phyloP scores from a whole-genome alignment of 2,113 vertebrate species.

The Rhinogobius similis region DNA sequence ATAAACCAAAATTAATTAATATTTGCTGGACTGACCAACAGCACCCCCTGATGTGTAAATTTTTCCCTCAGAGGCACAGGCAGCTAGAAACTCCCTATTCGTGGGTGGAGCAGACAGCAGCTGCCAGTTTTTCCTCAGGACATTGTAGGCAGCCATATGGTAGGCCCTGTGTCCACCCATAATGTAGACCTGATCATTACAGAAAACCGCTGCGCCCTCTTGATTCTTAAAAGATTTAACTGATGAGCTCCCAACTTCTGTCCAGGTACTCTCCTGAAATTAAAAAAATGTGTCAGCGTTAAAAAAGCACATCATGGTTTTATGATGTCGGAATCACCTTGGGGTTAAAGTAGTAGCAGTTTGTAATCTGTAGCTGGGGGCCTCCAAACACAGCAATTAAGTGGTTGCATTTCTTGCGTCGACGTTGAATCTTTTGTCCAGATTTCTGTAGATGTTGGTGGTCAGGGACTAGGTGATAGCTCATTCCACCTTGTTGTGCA shows the following conservation, averaged over 20 bases:
- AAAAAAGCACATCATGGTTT: neutral
- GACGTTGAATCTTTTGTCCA: constrained; percentile 88
- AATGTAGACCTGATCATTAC: constrained; percentile 98
- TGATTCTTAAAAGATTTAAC: constrained; percentile 84
- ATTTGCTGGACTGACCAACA: constrained; percentile 84
- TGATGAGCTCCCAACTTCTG: constrained; percentile 95
- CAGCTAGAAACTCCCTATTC: constrained; percentile 93
- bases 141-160: constrained; percentile 98
- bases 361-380: constrained; percentile 92
- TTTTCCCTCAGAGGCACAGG: constrained; percentile 92
- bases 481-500: constrained; percentile 61
- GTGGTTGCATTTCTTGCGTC: constrained; percentile 92
- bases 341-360: constrained; percentile 90
- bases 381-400: constrained; percentile 94
- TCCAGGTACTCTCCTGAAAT: constrained; percentile 91
- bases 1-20: neutral
- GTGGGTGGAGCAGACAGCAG: constrained; percentile 95
- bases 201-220: constrained; percentile 92
- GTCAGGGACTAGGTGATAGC: constrained; percentile 63
- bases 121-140: constrained; percentile 97
- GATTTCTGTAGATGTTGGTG: constrained; percentile 92
- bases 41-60: constrained; percentile 97
- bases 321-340: constrained; percentile 78
- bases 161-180: constrained; percentile 96
- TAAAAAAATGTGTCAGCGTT: constrained; percentile 8